Percentiles rank a stretch among this genome's conserved stretches.
These are phyloP conservation scores for Octomys mimax DNA, from an alignment of 2,797 vertebrate genomes.

Conservation along the genomic window DNA sequence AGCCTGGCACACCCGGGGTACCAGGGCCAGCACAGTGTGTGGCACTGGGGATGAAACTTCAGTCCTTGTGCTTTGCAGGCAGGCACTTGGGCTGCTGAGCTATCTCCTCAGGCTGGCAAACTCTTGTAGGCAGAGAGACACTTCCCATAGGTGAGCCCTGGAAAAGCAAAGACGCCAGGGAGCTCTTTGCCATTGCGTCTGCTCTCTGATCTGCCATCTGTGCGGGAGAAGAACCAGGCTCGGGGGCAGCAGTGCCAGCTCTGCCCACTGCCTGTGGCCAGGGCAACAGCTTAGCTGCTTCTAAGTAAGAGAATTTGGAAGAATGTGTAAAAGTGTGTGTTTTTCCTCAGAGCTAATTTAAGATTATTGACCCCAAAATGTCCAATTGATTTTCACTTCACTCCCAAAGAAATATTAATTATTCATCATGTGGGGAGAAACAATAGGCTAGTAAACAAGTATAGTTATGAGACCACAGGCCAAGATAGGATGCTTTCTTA, in stretches of 20 bases:
- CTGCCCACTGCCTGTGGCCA: not conserved
- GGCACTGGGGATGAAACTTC: too few species aligned
- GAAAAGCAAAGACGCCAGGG: not conserved
- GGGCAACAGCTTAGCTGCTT: not conserved
- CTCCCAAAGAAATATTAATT: slow-evolving; percentile 33
- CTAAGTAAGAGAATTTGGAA: not conserved
- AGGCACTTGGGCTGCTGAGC: too few species aligned
- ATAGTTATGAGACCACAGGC: not conserved
- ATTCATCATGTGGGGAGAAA: not conserved
- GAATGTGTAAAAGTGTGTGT: not conserved
- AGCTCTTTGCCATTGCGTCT: not conserved
- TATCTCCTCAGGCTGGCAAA: not conserved
- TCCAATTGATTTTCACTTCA: slow-evolving; percentile 9
- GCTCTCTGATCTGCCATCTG: not conserved
- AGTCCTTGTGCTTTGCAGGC: too few species aligned
- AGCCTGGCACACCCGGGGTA: too few species aligned
- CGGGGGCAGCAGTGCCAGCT: not conserved
- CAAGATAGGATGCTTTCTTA: not conserved
- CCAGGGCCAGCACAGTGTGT: too few species aligned
- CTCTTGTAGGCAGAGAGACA: not conserved
- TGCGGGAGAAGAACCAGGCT: not conserved
- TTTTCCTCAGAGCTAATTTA: not conserved
- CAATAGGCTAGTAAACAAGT: not conserved
- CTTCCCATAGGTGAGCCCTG: not conserved
- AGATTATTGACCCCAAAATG: not conserved